Base-by-base conservation (phyloP, 92 coral and sea anemone genomes). In the Virgularia gustaviana region DNA sequence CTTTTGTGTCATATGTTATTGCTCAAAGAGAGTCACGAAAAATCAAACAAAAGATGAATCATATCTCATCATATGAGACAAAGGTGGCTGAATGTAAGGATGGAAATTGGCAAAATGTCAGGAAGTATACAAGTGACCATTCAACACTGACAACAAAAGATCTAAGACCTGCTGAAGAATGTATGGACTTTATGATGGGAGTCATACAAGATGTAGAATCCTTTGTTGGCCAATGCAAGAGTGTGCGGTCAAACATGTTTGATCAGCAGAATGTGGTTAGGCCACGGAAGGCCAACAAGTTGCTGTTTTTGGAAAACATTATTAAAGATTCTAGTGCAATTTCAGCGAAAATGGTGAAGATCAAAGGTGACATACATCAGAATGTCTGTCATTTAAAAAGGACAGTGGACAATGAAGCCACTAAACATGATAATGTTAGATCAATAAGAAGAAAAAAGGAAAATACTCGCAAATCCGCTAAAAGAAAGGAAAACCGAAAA, bases 91-190 rank as follows among this genome's bases (percentile, higher is more conserved):
- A 75, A 75, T 75, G 72, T 11, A 36, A 41, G 11, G 80, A 75
- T 75, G 80, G 80, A 27, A 71, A 75, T 60, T 75, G 80, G 80
- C 72, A 75, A 63, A 75, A 75, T 75, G 54, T 75, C 27, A 57
- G 79, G 55, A 57, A 43, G 24, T 56, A 73, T 73, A 35, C 30
- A 57, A 30, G 57, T 7, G 51, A 20, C 27, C 42, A 73, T 39
- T 43, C 61, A 63, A 75, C 10, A 22, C 71, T 61, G 4, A 61
- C 80, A 33, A 13, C 80, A 45, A 75, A 60, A 61, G 80, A 75
- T 49, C 36, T 71, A 28, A 71, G 54, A 51, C 72, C 80, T 36
- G 72, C 80, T 22, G 72, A 75, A 75, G 63, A 60, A 51, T 42
- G 56, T 37, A 72, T 59, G 22, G 80, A 60, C 36, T 75, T 75